These are phyloP conservation scores for Sanderia malayensis DNA, from an alignment of 30 jellyfish, hydroid and myxozoan species.

Conservation along the genomic window DNA sequence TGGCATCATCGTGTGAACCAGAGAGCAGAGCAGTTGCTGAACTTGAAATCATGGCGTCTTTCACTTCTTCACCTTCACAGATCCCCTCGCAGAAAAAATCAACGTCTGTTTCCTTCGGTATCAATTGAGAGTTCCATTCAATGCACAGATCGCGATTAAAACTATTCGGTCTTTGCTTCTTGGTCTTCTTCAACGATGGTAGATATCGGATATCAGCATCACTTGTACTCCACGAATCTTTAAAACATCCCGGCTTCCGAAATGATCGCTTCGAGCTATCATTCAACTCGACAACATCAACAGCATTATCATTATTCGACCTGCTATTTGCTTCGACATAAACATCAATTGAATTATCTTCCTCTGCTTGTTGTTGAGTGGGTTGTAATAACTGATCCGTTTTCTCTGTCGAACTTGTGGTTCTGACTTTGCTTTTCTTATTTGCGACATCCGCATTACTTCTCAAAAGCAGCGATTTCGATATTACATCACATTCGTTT, in stretches of 20 bases:
- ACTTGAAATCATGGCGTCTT: no score
- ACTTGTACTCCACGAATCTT: constrained; percentile 21
- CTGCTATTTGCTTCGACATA: not conserved
- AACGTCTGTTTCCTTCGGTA: constrained; percentile 7
- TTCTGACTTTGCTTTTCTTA: not conserved
- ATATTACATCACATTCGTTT: no score
- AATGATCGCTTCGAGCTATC: not conserved
- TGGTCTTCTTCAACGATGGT: constrained; percentile 33
- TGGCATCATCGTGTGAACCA: no score
- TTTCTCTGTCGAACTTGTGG: not conserved
- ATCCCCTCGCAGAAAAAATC: not conserved
- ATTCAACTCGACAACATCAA: not conserved
- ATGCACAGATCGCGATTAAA: not conserved
- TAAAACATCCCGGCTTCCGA: not conserved
- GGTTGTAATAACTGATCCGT: not conserved
- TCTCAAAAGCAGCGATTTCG: not conserved
- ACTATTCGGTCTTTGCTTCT: constrained; percentile 25
- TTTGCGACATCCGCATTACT: not conserved
- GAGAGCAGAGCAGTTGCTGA: no score
- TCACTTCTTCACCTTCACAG: not conserved
- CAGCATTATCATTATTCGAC: not conserved
- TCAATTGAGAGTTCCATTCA: constrained; percentile 5
- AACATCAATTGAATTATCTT: not conserved
- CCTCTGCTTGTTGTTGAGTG: not conserved
- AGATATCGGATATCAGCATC: constrained; percentile 37